phyloP scores from a whole-genome alignment of 1,140 invertebrate species.

The Hormaphis cornu region DNA sequence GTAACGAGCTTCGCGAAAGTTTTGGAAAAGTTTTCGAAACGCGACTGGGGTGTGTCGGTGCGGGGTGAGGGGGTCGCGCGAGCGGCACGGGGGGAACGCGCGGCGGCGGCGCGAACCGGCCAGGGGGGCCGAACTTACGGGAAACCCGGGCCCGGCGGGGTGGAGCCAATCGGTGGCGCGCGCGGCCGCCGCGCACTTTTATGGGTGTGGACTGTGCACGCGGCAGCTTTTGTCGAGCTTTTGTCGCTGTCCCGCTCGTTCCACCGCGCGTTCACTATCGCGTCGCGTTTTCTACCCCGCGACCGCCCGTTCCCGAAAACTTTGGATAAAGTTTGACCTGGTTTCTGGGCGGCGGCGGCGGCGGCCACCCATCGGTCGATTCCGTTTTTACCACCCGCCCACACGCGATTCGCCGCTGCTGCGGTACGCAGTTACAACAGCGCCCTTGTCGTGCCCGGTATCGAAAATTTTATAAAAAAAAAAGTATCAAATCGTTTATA shows the following conservation, averaged over 20 bases:
- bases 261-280: neutral
- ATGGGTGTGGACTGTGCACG: slow-evolving; percentile 28
- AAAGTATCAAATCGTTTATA: too few relatives aligned
- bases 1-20: slow-evolving; percentile 30
- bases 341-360: slow-evolving; percentile 24
- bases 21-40: slow-evolving; percentile 29
- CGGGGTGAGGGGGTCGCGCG: slow-evolving; percentile 15
- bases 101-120: neutral
- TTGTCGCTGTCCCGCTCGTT: neutral
- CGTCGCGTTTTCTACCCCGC: neutral
- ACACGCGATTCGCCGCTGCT: neutral
- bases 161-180: slow-evolving; percentile 1
- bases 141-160: neutral
- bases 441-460: too few relatives aligned
- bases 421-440: too few relatives aligned
- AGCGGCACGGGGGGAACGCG: too few relatives aligned
- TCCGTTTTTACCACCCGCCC: slow-evolving; percentile 28
- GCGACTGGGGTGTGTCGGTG: neutral
- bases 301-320: neutral
- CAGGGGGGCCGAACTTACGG: slow-evolving; percentile 22
- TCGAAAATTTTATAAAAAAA: too few relatives aligned
- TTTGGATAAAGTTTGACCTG: slow-evolving; percentile 32
- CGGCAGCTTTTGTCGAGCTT: slow-evolving; percentile 29
- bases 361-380: slow-evolving; percentile 32
- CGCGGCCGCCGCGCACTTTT: slow-evolving; percentile 28